Base-by-base conservation (phyloP, 2,888 invertebrate species). In the Acleris emargana region DNA sequence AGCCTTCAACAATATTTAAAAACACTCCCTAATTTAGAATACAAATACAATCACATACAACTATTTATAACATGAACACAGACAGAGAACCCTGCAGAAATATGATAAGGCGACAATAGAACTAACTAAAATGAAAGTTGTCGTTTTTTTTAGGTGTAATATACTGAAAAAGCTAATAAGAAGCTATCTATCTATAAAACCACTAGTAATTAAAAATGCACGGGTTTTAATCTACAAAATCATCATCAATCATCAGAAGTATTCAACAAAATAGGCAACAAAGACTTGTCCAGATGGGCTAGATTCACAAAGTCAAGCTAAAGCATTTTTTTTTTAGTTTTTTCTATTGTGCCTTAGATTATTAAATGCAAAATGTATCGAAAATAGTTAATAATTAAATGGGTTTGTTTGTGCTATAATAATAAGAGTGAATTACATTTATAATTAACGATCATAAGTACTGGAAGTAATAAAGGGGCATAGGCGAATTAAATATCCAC, bases 71-170 rank as follows among this genome's bases (percentile, higher is more conserved):
- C 71, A 77, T 75, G 79, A 87, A 86, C 84, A 87, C 85, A 84
- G 77, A 81, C 74, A 70, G 71, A 72, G 38, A 85, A 85, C 84
- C 86, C 84, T 86, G 84, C 79, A 76, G 73, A 81, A 78, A 77
- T 78, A 77, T 68, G 52, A 64, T 69, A 75, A 77, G 45, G 45
- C 17, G 17, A 72, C 74, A 71, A 67, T 22, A 66, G 59, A 68
- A 58, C 55, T 58, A 55, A 55, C 51, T 49, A 59, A 59, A 64
- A 62, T 66, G 68, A 69, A 58, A 11, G 38, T 13, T 38, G 1
- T 11, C 13, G 1, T 38, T 38, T 13, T 25, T 38, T 38, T 13
- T 38, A 38, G 13, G 1, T 38, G 13, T 38, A 4, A 38, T 2
- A 38, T 38, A 38, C 13, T 38, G 4, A 13, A 13, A 38, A 38